Evolutionary conservation across 1,140 invertebrate genomes (phyloP).

Genomic region (Battus philenor): DNA sequence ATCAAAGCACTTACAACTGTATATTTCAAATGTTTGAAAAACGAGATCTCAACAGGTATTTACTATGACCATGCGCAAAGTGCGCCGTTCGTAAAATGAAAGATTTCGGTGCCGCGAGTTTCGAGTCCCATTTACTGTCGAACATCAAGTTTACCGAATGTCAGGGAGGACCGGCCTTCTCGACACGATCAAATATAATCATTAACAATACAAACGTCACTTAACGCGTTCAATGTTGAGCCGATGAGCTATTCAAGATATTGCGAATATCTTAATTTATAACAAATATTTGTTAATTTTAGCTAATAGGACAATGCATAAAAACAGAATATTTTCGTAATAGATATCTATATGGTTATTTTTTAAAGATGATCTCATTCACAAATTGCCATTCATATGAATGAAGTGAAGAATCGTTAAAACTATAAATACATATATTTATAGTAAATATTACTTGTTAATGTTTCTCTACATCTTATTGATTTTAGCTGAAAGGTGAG

Average conservation of each 20-base stretch:
- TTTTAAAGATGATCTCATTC: neutral
- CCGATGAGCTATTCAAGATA: neutral
- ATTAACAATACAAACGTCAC: neutral
- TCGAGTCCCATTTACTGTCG: conserved; percentile 31
- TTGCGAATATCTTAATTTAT: neutral
- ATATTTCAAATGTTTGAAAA: neutral
- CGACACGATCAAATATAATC: conserved; percentile 3
- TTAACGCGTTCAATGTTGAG: neutral
- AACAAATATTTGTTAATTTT: neutral
- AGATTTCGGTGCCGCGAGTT: conserved; percentile 21
- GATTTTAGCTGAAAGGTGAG: no score
- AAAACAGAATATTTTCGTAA: no score
- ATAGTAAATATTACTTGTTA: no score
- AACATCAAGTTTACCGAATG: conserved; percentile 41
- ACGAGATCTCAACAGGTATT: neutral
- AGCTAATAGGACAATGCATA: neutral
- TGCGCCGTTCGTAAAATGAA: no score
- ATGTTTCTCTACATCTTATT: no score
- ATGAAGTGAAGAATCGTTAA: no score
- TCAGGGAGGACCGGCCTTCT: conserved; percentile 40
- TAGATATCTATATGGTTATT: neutral
- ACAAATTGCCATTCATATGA: no score
- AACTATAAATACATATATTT: no score
- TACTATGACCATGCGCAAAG: neutral
- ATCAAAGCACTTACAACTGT: neutral